Evolutionary conservation across 1,140 invertebrate species (phyloP), one percentile per base, ranked within the genome.

Genomic region (Adelges cooleyi): DNA sequence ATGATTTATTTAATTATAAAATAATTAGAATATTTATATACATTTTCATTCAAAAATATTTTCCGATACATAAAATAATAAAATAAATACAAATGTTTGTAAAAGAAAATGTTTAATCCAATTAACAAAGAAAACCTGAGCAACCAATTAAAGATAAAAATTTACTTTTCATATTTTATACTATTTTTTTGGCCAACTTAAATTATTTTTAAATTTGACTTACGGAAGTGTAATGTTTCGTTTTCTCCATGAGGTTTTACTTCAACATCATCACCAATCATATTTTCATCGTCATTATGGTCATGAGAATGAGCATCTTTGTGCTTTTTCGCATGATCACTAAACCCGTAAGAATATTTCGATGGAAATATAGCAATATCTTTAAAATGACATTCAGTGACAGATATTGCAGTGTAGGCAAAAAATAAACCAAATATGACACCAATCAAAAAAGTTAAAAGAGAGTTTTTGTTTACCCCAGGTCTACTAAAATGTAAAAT

Each of bases 391-490:
- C 54, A 62, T 62, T 62, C 40, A 62, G 38, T 62, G 20, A 62
- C 44, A 15, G 54, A 29, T 20, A 62, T 25, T 46, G 40, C 44
- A 46, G 40, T 62, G 15, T 62, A 62, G 29, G 54, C 54, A 62
- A 62, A 62, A 62, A 62, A 62, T 62, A 62, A 29, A 20, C 54
- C 54, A 62, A 62, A 62, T 46, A 62, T 18, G 11, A 62, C 54
- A 46, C 54, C 54, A 46, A 62, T 46, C 29, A n/a, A 46, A 27
- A 62, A 62, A 5, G 23, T 62, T 29, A 62, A 13, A 20, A 62
- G 18, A 18, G 25, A 38, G 46, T 62, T 62, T 46, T 62, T 62
- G 29, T 46, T 62, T 44, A 62, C 46, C 38, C 40, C n/a, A 1
- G 42, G 54, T 46, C 54, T 38, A 25, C 11, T 62, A 20, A 62